Evolutionary conservation across 1,140 invertebrate genomes (phyloP).

Genomic region (Drosophila willistoni): DNA sequence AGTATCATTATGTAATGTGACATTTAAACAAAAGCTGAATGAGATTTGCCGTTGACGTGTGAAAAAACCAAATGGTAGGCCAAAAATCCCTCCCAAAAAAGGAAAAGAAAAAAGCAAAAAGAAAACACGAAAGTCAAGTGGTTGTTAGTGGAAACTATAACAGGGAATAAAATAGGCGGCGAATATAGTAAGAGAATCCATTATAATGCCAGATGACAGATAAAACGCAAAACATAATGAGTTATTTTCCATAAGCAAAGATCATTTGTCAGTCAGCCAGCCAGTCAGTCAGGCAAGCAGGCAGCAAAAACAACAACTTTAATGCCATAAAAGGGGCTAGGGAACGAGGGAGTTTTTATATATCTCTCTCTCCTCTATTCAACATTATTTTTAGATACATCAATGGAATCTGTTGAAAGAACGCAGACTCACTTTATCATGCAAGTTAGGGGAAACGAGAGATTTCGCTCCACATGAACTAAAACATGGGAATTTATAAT

Average conservation of each 20-base stretch:
- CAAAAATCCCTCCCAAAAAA: constrained; percentile 1
- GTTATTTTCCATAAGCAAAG: constrained; percentile 57
- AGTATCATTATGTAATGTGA: constrained; percentile 76
- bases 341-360: background rate
- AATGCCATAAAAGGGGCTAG: background rate
- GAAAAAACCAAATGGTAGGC: constrained; percentile 49
- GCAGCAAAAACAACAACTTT: background rate
- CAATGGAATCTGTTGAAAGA: background rate
- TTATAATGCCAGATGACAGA: constrained; percentile 37
- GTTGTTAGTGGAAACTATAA: constrained; percentile 53
- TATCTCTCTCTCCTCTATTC: background rate
- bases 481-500: too few species aligned
- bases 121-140: constrained; percentile 49
- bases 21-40: constrained; percentile 68
- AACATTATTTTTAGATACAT: background rate
- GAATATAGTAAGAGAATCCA: background rate
- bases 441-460: background rate
- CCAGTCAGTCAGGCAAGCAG: background rate
- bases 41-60: constrained; percentile 53
- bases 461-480: too few species aligned
- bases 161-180: constrained; percentile 3
- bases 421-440: background rate
- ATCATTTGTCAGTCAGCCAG: constrained; percentile 60
- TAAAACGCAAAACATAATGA: constrained; percentile 37
- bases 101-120: constrained; percentile 22